Conservation (phyloP, 30 jellyfish, hydroid and myxozoan genomes). For the Aurelia sp. region DNA sequence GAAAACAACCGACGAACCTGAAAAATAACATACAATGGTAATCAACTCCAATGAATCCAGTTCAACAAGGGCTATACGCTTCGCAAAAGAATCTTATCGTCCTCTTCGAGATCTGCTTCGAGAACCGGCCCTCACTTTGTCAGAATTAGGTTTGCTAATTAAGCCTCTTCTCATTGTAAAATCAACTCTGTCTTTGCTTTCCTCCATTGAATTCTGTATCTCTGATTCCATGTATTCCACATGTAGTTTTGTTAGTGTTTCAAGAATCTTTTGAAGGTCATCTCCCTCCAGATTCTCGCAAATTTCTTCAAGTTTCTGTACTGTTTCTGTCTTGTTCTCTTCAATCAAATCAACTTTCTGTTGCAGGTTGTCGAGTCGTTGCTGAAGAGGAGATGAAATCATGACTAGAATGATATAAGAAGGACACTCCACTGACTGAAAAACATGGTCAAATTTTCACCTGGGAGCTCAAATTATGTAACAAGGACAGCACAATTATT, state of each 20-base stretch:
- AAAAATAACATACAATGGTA: too few relatives aligned
- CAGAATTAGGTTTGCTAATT: constrained; percentile 30
- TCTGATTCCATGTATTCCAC: constrained; percentile 53
- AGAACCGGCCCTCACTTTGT: constrained; percentile 37
- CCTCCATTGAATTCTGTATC: constrained; percentile 42
- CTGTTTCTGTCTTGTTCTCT: constrained; percentile 1
- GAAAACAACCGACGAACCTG: too few relatives aligned
- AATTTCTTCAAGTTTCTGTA: constrained; percentile 6
- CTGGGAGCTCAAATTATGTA: too few relatives aligned
- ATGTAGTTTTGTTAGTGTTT: constrained; percentile 42
- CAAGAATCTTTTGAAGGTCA: constrained; percentile 25
- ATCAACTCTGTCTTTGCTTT: constrained; percentile 46
- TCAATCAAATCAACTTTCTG: constrained; percentile 25
- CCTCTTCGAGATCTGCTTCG: constrained; percentile 36
- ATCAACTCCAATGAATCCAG: too few relatives aligned
- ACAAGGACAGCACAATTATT: too few relatives aligned
- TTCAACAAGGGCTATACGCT: too few relatives aligned
- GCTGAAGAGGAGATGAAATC: background rate
- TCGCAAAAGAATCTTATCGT: background rate
- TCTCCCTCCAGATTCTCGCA: background rate
- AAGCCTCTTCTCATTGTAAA: constrained; percentile 20
- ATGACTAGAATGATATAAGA: too few relatives aligned
- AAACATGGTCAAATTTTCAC: too few relatives aligned
- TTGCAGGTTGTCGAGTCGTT: constrained; percentile 29
- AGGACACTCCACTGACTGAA: too few relatives aligned